Conservation (phyloP, 2,797 vertebrate species). For the Sebastes trivittatus region DNA sequence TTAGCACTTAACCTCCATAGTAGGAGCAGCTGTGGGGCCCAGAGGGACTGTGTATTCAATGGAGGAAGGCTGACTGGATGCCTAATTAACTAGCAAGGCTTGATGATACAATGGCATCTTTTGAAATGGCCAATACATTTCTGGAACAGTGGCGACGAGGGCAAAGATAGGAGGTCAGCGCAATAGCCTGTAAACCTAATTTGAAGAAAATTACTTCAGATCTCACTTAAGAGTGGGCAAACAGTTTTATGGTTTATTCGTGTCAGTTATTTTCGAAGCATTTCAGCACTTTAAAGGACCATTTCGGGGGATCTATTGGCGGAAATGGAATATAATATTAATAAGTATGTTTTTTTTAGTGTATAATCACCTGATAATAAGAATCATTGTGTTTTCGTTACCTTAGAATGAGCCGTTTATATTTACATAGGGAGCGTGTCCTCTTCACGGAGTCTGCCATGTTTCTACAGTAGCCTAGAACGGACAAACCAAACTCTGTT, state of each 20-base stretch:
- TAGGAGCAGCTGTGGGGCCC: constrained; percentile 76
- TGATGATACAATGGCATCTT: constrained; percentile 77
- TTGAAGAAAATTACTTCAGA: neutral
- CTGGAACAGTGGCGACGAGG: constrained; percentile 29
- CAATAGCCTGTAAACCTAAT: neutral
- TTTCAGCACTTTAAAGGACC: neutral
- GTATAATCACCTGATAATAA: no score
- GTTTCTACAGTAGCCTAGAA: no score
- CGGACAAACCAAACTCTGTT: no score
- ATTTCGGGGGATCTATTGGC: no score
- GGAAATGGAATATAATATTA: no score
- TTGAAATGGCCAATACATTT: constrained; percentile 72
- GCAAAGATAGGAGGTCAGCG: constrained; percentile 11
- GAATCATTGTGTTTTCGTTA: no score
- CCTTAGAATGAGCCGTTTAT: no score
- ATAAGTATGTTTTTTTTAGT: no score
- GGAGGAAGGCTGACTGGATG: constrained; percentile 62
- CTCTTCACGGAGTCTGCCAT: no score
- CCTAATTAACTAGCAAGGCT: constrained; percentile 74
- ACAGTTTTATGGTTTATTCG: neutral
- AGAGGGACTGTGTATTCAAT: constrained; percentile 68
- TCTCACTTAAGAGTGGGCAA: neutral
- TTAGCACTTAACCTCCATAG: constrained; percentile 80
- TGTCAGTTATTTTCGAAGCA: neutral
- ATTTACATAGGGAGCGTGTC: no score